These are phyloP conservation scores for Drosophila recens DNA, from an alignment of 2,888 invertebrate species.

Conservation along the genomic window DNA sequence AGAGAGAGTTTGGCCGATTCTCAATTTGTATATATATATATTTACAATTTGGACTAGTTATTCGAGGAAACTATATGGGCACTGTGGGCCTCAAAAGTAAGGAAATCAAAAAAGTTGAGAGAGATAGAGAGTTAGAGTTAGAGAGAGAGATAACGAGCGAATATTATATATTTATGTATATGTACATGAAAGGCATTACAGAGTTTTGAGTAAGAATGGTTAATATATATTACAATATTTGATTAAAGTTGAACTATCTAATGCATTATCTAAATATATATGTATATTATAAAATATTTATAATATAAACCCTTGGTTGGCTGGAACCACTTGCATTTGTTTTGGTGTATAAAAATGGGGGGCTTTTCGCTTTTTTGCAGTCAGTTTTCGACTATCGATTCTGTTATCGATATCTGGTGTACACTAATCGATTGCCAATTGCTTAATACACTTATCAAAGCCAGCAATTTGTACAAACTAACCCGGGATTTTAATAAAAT, in stretches of 20 bases:
- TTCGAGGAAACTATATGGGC: constrained; percentile 35
- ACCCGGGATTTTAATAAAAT: constrained; percentile 55
- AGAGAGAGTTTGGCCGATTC: constrained; percentile 35
- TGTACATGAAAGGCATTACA: constrained; percentile 69
- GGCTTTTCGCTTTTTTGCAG: constrained; percentile 20
- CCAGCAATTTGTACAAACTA: constrained; percentile 70
- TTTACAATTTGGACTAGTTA: constrained; percentile 44
- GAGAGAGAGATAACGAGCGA: constrained; percentile 38
- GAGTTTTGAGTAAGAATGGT: constrained; percentile 33
- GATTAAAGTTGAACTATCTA: constrained; percentile 33
- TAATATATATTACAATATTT: constrained; percentile 57
- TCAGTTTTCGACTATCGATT: constrained; percentile 11
- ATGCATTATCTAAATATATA: constrained; percentile 44
- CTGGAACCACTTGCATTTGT: constrained; percentile 66
- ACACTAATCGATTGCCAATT: constrained; percentile 62
- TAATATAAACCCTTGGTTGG: constrained; percentile 65
- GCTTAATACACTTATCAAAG: constrained; percentile 62
- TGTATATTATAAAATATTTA: constrained; percentile 22
- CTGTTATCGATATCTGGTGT: constrained; percentile 18
- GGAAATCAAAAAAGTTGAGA: constrained; percentile 39
- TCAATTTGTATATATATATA: constrained; percentile 43
- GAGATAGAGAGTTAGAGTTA: constrained; percentile 18
- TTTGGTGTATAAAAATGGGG: constrained; percentile 34
- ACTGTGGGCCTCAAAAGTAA: constrained; percentile 28
- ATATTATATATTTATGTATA: constrained; percentile 51